A percentile compares a stretch with the other conserved stretches of the same genome.
Evolutionary conservation across 2,797 vertebrate genomes (phyloP).

Genomic region (Presbytis comata): DNA sequence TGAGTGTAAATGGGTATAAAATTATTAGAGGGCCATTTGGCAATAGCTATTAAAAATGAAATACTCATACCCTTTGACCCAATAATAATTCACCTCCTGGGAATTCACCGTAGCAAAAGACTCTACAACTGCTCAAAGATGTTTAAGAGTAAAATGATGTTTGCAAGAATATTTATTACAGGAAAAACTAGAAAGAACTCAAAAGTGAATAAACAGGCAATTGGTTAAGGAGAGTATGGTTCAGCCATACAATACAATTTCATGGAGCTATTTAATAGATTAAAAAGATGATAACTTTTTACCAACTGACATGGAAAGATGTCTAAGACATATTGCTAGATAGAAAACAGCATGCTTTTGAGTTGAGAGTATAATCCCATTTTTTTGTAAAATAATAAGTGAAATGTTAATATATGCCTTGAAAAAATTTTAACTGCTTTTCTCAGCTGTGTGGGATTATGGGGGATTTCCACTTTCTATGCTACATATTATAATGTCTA

Average conservation of each 20-base stretch:
- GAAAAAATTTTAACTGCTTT: constrained; percentile 45
- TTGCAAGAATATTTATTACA: constrained; percentile 36
- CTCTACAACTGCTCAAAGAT: constrained; percentile 36
- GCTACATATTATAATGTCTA: constrained; percentile 9
- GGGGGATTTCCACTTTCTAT: constrained; percentile 45
- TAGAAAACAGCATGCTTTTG: not conserved
- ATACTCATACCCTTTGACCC: constrained; percentile 58
- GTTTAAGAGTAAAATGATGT: constrained; percentile 30
- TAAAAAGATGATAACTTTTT: constrained; percentile 3
- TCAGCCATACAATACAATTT: not conserved
- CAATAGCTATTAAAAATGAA: constrained; percentile 67
- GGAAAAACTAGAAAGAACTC: constrained; percentile 39
- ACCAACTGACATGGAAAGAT: not conserved
- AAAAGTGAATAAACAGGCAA: constrained; percentile 6
- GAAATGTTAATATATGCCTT: constrained; percentile 32
- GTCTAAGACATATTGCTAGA: not conserved
- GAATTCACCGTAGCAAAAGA: constrained; percentile 58
- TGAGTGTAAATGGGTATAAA: constrained; percentile 46
- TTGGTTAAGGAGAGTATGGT: constrained; percentile 32
- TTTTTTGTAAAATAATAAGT: constrained; percentile 58
- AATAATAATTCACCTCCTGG: constrained; percentile 52
- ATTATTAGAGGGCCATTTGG: constrained; percentile 63
- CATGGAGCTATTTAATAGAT: not conserved
- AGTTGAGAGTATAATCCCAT: constrained; percentile 10
- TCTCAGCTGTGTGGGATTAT: constrained; percentile 30